Evolutionary conservation across 2,113 vertebrate species (phyloP), one percentile per base, ranked within the genome.

Genomic region (Opisthocomus hoazin): DNA sequence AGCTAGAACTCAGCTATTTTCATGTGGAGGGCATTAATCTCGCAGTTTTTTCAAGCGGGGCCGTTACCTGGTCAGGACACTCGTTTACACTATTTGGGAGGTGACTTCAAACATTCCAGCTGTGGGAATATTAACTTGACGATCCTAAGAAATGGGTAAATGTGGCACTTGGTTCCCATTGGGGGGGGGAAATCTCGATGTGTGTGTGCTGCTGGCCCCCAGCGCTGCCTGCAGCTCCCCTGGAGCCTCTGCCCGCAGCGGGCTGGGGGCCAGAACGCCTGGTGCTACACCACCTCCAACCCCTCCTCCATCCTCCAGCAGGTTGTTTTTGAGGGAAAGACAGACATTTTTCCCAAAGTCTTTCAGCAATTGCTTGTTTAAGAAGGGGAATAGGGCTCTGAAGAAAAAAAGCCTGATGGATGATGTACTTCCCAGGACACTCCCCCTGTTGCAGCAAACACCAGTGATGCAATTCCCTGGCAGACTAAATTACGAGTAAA

Each of bases 191-290:
- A 7, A 53, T 61, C 56, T 77, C 5, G 16, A 9, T 4, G 39
- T 4, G 12, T 53, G 69, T 43, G 39, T 27, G 46, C 41, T 75
- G 56, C 34, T 48, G 68, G n/a, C 16, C 17, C 34, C 12, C 36
- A 30, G 22, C 1, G 0, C 73, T 50, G 58, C 74, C 48, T 46
- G 39, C 16, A 12, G 57, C 45, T 71, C 11, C 0, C 30, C 2
- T 0, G 2, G 37, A 82, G 39, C 54, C 29, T 18, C 68, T 81
- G 36, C n/a, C 10, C 8, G 2, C 0, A 3, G 56, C 3, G 15
- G 70, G 51, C n/a, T 12, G 27, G 51, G 32, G 15, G 21, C 16
- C 30, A 57, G 34, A 32, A 86, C 3, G 11, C 12, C 60, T 32
- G 53, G 26, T 27, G 30, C 32, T n/a, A 9, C 29, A 32, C 17